These are phyloP conservation scores for Drosophila cardini DNA, from an alignment of 1,140 invertebrate species.

Conservation along the genomic window DNA sequence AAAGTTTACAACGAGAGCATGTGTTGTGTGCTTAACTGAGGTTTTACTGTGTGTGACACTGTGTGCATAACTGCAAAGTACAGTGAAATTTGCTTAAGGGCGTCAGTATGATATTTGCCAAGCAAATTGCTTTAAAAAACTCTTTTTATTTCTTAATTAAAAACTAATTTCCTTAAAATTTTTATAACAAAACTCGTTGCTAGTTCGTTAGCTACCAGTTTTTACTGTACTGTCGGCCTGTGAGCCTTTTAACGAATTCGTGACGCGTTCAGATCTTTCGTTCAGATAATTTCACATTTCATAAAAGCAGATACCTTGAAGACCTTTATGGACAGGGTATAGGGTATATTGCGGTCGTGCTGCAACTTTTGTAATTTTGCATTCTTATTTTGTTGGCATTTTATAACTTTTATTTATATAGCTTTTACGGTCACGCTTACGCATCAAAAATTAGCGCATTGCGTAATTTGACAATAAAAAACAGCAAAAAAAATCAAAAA, in stretches of 20 bases:
- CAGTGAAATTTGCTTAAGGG: constrained; percentile 7
- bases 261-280: constrained; percentile 46
- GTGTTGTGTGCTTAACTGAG: constrained; percentile 24
- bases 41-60: constrained; percentile 56
- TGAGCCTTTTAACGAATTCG: constrained; percentile 14
- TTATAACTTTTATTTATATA: constrained; percentile 35
- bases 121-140: neutral
- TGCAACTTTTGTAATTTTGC: constrained; percentile 1
- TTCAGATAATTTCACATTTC: constrained; percentile 35
- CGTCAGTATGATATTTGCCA: neutral
- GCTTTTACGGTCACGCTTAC: constrained; percentile 32
- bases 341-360: constrained; percentile 22
- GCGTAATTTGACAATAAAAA: constrained; percentile 34
- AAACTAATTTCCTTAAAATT: neutral
- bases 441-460: constrained; percentile 43
- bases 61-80: constrained; percentile 44
- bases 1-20: constrained; percentile 20
- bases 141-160: neutral
- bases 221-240: constrained; percentile 5
- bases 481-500: constrained; percentile 24
- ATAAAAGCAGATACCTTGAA: neutral
- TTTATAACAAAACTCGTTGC: neutral
- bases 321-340: constrained; percentile 8
- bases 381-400: constrained; percentile 32
- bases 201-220: neutral